Percentiles rank a stretch among this genome's conserved stretches.
Conservation (phyloP, 2,113 vertebrate species). For the Gymnocephalus cernua region DNA sequence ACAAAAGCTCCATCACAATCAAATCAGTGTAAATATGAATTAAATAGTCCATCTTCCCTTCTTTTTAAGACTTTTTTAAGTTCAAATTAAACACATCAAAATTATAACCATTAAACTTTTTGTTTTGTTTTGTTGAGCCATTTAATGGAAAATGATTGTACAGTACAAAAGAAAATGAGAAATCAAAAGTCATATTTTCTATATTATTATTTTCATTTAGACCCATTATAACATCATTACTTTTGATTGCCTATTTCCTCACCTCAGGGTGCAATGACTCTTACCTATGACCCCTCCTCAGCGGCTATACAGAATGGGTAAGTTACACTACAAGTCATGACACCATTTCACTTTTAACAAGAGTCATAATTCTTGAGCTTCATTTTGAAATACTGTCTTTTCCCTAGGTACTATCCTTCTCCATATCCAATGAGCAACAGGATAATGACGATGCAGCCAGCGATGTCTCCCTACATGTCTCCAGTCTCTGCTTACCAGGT, state of each 20-base stretch:
- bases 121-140: not conserved
- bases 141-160: not conserved
- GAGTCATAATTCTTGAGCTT: not conserved
- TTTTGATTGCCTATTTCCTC: conserved; percentile 37
- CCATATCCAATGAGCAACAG: conserved; percentile 96
- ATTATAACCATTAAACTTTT: not conserved
- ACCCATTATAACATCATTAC: not conserved
- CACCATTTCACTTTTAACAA: not conserved
- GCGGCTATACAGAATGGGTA: conserved; percentile 98
- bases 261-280: conserved; percentile 94
- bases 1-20: not conserved
- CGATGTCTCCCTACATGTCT: conserved; percentile 95
- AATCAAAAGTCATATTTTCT: not conserved
- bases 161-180: not conserved
- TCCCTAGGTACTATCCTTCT: conserved; percentile 92
- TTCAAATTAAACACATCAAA: not conserved
- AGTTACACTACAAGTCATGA: conserved; percentile 34
- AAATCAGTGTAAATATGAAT: no score
- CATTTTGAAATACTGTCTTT: conserved; percentile 19
- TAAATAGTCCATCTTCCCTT: not conserved
- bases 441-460: conserved; percentile 93
- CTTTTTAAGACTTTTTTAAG: not conserved
- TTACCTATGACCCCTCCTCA: conserved; percentile 96
- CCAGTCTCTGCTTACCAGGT: conserved; percentile 97
- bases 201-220: not conserved